Conservation (phyloP, 2,888 invertebrate species). For the Escarpia spicata region DNA sequence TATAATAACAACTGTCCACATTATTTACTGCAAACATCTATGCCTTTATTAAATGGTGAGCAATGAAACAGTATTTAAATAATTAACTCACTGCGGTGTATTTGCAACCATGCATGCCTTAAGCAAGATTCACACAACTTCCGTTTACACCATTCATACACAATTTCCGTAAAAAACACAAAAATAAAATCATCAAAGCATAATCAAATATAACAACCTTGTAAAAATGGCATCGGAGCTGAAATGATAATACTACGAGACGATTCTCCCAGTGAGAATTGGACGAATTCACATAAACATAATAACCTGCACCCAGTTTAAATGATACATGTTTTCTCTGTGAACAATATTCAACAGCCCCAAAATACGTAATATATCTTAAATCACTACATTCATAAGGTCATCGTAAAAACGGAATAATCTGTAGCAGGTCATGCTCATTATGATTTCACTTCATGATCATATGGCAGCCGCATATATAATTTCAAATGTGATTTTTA, state of each 20-base stretch:
- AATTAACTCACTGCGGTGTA: neutral
- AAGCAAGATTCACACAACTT: neutral
- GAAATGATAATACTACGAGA: neutral
- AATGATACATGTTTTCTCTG: neutral
- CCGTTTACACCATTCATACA: neutral
- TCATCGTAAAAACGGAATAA: neutral
- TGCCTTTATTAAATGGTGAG: neutral
- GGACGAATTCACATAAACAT: conserved; percentile 9
- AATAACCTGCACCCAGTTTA: neutral
- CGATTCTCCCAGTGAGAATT: neutral
- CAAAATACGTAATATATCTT: neutral
- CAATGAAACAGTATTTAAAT: neutral
- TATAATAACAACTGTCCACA: neutral
- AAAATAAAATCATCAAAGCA: neutral
- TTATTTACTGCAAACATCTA: neutral
- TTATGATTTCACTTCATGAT: neutral
- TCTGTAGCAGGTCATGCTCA: too few relatives aligned
- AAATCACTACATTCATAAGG: neutral
- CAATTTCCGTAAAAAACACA: neutral
- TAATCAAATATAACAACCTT: neutral
- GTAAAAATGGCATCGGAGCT: neutral
- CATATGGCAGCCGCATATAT: neutral
- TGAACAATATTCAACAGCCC: neutral
- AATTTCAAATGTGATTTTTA: neutral
- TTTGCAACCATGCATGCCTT: neutral